Evolutionary conservation across 2,113 vertebrate genomes (phyloP).

Genomic region (human (Homo sapiens)): DNA sequence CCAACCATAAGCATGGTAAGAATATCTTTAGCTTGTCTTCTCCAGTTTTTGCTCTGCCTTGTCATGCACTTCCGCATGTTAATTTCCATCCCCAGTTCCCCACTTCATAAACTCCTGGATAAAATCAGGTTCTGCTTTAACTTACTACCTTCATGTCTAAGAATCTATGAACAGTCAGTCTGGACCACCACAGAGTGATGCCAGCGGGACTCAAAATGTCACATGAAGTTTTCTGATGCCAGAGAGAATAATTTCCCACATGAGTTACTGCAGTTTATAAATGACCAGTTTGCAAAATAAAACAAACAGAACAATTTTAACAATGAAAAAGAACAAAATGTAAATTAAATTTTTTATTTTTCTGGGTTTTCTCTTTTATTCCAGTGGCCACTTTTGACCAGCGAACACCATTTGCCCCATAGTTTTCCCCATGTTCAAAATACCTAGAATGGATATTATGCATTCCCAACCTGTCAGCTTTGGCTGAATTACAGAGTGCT

Average conservation of each 20-base stretch:
- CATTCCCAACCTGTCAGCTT: slow-evolving; percentile 86
- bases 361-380: slow-evolving; percentile 13
- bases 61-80: background rate
- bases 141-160: background rate
- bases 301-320: background rate
- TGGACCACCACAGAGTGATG: background rate
- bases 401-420: slow-evolving; percentile 68
- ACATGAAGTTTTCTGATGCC: background rate
- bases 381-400: slow-evolving; percentile 68
- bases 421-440: slow-evolving; percentile 73
- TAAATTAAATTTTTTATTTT: background rate
- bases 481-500: slow-evolving; percentile 90
- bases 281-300: slow-evolving; percentile 38
- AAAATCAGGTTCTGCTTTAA: background rate
- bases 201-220: background rate
- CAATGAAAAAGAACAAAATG: background rate
- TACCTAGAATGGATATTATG: slow-evolving; percentile 81
- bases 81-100: background rate
- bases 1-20: background rate
- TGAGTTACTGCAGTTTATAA: background rate
- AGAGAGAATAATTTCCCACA: background rate
- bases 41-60: background rate
- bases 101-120: background rate
- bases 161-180: background rate
- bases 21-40: background rate